Percentiles rank a stretch among this genome's conserved stretches.
Conservation (phyloP, 2,888 invertebrate species). For the Vesta saturnalis region DNA sequence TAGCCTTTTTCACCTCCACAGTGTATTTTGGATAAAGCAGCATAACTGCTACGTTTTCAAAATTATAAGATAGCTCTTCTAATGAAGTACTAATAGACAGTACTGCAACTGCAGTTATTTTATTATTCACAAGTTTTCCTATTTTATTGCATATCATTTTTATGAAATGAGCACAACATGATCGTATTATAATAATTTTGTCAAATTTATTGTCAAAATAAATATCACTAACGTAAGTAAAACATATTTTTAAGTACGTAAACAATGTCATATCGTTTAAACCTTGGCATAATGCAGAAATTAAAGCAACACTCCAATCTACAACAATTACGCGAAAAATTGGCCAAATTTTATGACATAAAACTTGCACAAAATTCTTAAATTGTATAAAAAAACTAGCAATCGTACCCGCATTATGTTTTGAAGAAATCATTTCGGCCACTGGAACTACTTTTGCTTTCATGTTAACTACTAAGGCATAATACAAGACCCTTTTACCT, state of each 20-base stretch:
- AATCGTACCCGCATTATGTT: background rate
- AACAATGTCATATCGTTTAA: slow-evolving; percentile 8
- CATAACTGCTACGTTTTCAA: background rate
- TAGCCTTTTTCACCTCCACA: background rate
- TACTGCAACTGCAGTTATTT: background rate
- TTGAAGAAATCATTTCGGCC: slow-evolving; percentile 3
- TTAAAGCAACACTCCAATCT: too few relatives aligned
- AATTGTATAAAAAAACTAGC: slow-evolving; percentile 9
- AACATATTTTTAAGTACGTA: slow-evolving; percentile 3
- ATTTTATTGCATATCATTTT: slow-evolving; percentile 4
- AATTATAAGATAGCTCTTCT: background rate
- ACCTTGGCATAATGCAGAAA: too few relatives aligned
- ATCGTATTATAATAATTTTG: background rate
- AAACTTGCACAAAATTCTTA: background rate
- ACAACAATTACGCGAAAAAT: too few relatives aligned
- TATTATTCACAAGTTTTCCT: background rate
- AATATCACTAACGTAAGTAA: background rate
- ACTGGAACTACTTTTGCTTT: background rate
- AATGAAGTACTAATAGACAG: background rate
- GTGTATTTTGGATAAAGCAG: background rate
- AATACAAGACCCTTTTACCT: background rate
- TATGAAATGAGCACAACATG: slow-evolving; percentile 12
- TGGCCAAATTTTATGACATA: background rate
- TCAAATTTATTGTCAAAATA: background rate
- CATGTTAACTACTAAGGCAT: slow-evolving; percentile 1